A percentile compares a stretch with the other conserved stretches of the same genome.
phyloP scores from a whole-genome alignment of 2,797 vertebrate species.

The Sciurus vulgaris region DNA sequence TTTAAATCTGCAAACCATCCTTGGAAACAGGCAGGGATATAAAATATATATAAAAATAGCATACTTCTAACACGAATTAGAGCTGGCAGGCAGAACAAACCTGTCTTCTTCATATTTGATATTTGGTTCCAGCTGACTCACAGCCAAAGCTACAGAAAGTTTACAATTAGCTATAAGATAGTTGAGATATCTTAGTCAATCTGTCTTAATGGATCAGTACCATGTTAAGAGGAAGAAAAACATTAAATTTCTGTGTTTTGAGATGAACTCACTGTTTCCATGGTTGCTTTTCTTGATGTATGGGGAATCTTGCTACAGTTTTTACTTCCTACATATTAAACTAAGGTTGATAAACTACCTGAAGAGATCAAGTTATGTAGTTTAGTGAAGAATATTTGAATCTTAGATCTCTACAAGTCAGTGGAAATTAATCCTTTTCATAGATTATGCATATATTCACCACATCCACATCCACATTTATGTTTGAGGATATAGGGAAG shows the following conservation, averaged over 20 bases:
- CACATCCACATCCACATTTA: background rate
- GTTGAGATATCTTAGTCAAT: conserved; percentile 18
- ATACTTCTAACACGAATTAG: conserved; percentile 51
- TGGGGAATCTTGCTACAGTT: conserved; percentile 33
- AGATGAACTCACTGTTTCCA: conserved; percentile 62
- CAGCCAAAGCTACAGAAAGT: conserved; percentile 44
- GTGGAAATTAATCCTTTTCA: conserved; percentile 21
- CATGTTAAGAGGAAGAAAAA: conserved; percentile 50
- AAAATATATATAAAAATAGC: conserved; percentile 44
- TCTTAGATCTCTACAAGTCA: conserved; percentile 7
- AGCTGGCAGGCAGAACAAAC: conserved; percentile 12
- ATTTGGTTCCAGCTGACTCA: conserved; percentile 55
- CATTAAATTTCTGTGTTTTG: conserved; percentile 19
- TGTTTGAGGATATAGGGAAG: conserved; percentile 1
- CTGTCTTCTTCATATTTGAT: conserved; percentile 54
- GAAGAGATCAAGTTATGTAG: background rate
- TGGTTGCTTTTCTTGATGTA: conserved; percentile 48
- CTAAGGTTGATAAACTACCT: conserved; percentile 30
- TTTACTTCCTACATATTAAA: conserved; percentile 40
- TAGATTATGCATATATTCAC: background rate
- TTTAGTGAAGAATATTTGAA: conserved; percentile 47
- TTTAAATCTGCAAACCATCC: conserved; percentile 25
- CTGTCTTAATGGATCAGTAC: conserved; percentile 19
- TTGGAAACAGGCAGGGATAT: conserved; percentile 54
- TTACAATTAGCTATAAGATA: conserved; percentile 63